Evolutionary conservation across 2,113 vertebrate genomes (phyloP).

Genomic region (Alouatta palliata): DNA sequence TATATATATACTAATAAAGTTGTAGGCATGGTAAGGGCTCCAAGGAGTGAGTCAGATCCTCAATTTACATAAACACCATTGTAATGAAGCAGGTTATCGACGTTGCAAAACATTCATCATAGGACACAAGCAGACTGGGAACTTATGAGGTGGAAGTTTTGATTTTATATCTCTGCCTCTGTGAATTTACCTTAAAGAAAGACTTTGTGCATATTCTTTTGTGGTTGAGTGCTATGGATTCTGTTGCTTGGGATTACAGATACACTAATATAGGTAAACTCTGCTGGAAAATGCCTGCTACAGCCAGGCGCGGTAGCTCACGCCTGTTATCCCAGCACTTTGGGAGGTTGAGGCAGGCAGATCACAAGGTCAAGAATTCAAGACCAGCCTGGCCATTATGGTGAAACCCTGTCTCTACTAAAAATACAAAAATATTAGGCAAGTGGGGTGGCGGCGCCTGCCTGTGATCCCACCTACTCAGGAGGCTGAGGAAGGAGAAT

Average conservation of each 20-base stretch:
- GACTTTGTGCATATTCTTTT: background rate
- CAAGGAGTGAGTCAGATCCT: background rate
- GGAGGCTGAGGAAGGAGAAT: too few relatives aligned
- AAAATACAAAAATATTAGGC: too few relatives aligned
- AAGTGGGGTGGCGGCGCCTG: too few relatives aligned
- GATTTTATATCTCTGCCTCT: background rate
- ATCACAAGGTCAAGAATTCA: too few relatives aligned
- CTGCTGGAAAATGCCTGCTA: background rate
- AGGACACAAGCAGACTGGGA: background rate
- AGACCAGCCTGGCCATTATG: too few relatives aligned
- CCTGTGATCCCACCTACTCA: too few relatives aligned
- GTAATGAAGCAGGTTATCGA: background rate
- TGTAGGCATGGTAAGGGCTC: background rate
- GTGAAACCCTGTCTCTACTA: too few relatives aligned
- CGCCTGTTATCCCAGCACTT: too few relatives aligned
- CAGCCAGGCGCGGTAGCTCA: background rate
- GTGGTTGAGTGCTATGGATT: background rate
- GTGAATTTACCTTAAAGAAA: background rate
- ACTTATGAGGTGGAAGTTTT: background rate
- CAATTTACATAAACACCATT: background rate
- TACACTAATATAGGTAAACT: background rate
- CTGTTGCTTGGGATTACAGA: background rate
- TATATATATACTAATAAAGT: background rate
- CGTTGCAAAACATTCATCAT: background rate
- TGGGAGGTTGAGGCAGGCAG: too few relatives aligned